These are phyloP conservation scores for Leucoraja ocellata DNA, from an alignment of 2,797 vertebrate species.

Conservation along the genomic window DNA sequence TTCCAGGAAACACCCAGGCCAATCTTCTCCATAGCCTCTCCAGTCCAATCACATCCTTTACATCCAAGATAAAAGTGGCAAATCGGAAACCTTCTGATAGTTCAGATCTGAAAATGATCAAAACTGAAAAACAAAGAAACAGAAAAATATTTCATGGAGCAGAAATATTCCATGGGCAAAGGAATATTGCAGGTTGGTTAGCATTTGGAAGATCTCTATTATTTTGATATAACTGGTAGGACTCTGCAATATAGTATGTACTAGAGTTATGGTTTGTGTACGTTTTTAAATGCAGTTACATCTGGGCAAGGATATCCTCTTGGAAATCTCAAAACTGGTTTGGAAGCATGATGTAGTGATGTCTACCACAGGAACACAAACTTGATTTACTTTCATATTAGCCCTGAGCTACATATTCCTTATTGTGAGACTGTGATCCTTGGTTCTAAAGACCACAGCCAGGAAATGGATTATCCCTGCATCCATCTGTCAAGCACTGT, in stretches of 20 bases:
- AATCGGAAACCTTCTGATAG: neutral
- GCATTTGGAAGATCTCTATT: neutral
- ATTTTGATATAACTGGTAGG: neutral
- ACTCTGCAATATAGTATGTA: neutral
- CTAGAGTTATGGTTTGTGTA: neutral
- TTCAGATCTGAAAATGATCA: neutral
- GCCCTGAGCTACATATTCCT: neutral
- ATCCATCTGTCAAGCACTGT: too few species aligned
- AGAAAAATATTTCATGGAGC: too few species aligned
- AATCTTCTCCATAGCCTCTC: too few species aligned
- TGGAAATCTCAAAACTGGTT: neutral
- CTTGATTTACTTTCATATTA: neutral
- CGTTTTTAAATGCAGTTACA: neutral
- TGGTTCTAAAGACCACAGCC: neutral
- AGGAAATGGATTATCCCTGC: neutral
- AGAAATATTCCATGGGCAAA: too few species aligned
- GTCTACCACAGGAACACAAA: neutral
- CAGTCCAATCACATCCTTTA: neutral
- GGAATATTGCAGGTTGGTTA: too few species aligned
- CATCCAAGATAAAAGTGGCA: neutral
- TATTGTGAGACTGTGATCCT: neutral
- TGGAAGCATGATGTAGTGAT: neutral
- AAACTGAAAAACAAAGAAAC: neutral
- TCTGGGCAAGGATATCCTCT: neutral
- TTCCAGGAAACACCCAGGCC: too few species aligned